Conservation (phyloP, 2,888 invertebrate species). For the Microdon myrmicae region DNA sequence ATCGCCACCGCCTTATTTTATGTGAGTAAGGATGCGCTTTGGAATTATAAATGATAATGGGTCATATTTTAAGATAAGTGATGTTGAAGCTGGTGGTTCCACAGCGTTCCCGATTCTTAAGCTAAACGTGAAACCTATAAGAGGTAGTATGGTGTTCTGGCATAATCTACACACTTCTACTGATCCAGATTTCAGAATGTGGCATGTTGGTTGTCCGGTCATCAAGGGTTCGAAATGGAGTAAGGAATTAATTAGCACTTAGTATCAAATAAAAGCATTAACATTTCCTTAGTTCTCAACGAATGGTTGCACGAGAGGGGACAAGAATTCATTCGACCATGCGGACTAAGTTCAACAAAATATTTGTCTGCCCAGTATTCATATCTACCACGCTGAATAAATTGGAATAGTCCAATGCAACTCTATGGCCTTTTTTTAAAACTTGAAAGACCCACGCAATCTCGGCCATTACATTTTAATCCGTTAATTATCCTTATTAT, state of each 20-base stretch:
- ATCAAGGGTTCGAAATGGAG: slow-evolving; percentile 94
- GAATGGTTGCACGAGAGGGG: slow-evolving; percentile 87
- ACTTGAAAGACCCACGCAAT: too few relatives aligned
- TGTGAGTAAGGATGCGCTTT: slow-evolving; percentile 12
- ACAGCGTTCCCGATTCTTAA: slow-evolving; percentile 74
- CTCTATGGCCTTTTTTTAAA: too few relatives aligned
- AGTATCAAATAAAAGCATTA: too few relatives aligned
- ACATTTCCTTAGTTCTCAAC: slow-evolving; percentile 79
- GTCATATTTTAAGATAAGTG: slow-evolving; percentile 68
- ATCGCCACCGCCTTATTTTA: slow-evolving; percentile 27
- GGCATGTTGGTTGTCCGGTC: slow-evolving; percentile 94
- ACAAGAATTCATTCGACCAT: slow-evolving; percentile 76
- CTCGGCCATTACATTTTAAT: too few relatives aligned
- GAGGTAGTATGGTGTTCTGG: slow-evolving; percentile 72
- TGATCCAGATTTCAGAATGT: slow-evolving; percentile 85
- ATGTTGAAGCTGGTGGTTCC: slow-evolving; percentile 72
- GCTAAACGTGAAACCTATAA: slow-evolving; percentile 63
- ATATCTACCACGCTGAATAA: too few relatives aligned
- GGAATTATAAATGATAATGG: too few relatives aligned
- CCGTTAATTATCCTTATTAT: too few relatives aligned
- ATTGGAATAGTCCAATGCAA: too few relatives aligned
- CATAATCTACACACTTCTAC: slow-evolving; percentile 75
- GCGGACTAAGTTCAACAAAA: slow-evolving; percentile 64
- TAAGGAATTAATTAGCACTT: too few relatives aligned
- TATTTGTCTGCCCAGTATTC: background rate